A percentile compares a stretch with the other conserved stretches of the same genome.
Evolutionary conservation across 2,888 invertebrate species (phyloP).

Genomic region (Aquatica leii): DNA sequence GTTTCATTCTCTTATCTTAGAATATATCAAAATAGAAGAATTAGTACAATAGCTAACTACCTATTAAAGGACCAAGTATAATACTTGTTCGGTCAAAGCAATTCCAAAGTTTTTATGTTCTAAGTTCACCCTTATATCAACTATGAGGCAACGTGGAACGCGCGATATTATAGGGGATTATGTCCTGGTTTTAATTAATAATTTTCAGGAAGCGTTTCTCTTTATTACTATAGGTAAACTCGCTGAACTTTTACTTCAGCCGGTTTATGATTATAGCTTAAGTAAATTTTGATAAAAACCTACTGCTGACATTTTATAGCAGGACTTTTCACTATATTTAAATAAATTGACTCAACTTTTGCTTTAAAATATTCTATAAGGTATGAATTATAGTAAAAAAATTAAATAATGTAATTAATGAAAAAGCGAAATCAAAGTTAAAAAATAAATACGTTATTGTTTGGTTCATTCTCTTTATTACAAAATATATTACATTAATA

Average conservation of each 20-base stretch:
- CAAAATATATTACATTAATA: no score
- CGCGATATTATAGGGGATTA: constrained; percentile 33
- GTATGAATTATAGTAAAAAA: no score
- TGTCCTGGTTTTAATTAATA: constrained; percentile 35
- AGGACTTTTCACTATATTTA: background rate
- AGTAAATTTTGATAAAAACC: constrained; percentile 16
- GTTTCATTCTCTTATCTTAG: constrained; percentile 10
- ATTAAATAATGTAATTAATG: no score
- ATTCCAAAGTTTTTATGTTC: constrained; percentile 50
- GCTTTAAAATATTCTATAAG: no score
- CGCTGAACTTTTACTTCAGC: constrained; percentile 18
- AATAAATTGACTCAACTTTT: no score
- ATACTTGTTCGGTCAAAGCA: constrained; percentile 40
- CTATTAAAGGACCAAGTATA: constrained; percentile 30
- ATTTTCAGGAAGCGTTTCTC: constrained; percentile 30
- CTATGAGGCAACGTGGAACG: constrained; percentile 23
- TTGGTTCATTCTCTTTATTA: no score
- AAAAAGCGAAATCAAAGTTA: no score
- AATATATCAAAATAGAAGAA: constrained; percentile 24
- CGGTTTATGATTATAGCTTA: constrained; percentile 14
- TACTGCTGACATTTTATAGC: background rate
- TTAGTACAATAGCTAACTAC: constrained; percentile 32
- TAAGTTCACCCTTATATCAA: constrained; percentile 45
- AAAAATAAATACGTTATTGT: no score
- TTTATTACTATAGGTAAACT: constrained; percentile 30